Base-by-base conservation (phyloP, 2,888 invertebrate genomes). In the Alloscopus bannaensis region DNA sequence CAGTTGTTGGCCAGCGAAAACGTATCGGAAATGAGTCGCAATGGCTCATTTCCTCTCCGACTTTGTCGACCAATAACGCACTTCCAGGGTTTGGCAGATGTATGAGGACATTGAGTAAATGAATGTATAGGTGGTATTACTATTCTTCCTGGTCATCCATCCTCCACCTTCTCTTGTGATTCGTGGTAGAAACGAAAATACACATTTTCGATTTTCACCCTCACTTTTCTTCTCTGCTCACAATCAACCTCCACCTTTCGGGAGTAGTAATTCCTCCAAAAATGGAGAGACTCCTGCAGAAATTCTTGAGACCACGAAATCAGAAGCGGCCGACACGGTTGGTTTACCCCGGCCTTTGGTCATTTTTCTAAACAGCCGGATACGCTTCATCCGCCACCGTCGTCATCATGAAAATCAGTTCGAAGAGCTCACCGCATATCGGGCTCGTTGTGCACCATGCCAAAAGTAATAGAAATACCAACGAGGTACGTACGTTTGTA, bases 31-130 rank as follows among this genome's bases (percentile, higher is more conserved):
- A 82, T 68, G 81, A 72, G 52, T 68, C 47, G 65, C 78, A 66
- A 78, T 81, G 78, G 66, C 82, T 82, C 82, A 82, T 82, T 82
- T 82, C 82, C 82, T 78, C 55, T 57, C 69, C 26, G 3, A 50
- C n/a, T 47, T 47, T 47, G 11, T 47, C 28, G 13, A 4, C 47
- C 66, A 70, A 55, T 65, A 42, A 65, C n/a, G 69, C 47, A 4
- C n/a, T 47, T 47, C 47, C n/a, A 22, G 20, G 24, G 65, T 70
- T 77, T 64, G 62, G 62, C 62, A 77, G 68, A 50, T 36, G 45
- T 69, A 28, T 52, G 28, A 36, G 68, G 36, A 77, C 77, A 71
- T 31, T 28, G 45, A 36, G n/a, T 16, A 42, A 70, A 45, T 47
- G 47, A 50, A 28, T 55, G 62, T 31, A 52, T 50, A 22, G 3